phyloP scores from a whole-genome alignment of 2,888 invertebrate genomes.

The Himalopsyche tibetana region DNA sequence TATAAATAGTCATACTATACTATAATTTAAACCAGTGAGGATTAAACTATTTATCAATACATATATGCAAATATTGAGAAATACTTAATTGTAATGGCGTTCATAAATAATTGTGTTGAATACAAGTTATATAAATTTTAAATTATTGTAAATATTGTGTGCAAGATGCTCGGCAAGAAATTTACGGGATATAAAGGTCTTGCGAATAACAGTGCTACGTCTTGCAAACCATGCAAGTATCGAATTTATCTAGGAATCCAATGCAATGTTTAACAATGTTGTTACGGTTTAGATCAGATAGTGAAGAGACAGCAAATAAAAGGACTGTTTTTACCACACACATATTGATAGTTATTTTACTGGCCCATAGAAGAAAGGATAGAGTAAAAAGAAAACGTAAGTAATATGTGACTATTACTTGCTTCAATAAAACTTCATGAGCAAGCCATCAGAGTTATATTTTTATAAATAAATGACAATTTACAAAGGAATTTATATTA shows the following conservation, averaged over 20 bases:
- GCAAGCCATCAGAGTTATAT: neutral
- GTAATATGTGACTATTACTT: neutral
- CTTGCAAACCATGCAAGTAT: neutral
- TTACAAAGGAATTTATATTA: too few species aligned
- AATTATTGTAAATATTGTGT: too few species aligned
- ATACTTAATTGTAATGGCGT: too few species aligned
- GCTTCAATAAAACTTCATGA: constrained; percentile 6
- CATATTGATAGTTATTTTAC: constrained; percentile 22
- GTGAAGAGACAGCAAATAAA: constrained; percentile 1
- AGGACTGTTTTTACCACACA: constrained; percentile 11
- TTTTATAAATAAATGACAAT: too few species aligned
- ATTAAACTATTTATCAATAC: too few species aligned
- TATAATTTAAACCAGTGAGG: too few species aligned
- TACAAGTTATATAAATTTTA: too few species aligned
- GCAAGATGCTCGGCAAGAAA: too few species aligned
- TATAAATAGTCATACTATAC: too few species aligned
- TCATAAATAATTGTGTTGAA: too few species aligned
- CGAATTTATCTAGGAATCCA: neutral
- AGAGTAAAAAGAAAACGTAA: constrained; percentile 1
- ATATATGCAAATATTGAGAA: too few species aligned
- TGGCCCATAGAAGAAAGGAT: neutral
- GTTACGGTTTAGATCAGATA: constrained; percentile 9
- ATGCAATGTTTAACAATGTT: neutral
- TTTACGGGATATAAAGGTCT: too few species aligned
- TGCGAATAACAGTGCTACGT: neutral